Percentiles rank a stretch among this genome's conserved stretches.
Evolutionary conservation across 2,113 vertebrate genomes (phyloP).

Genomic region (Microtus pennsylvanicus): DNA sequence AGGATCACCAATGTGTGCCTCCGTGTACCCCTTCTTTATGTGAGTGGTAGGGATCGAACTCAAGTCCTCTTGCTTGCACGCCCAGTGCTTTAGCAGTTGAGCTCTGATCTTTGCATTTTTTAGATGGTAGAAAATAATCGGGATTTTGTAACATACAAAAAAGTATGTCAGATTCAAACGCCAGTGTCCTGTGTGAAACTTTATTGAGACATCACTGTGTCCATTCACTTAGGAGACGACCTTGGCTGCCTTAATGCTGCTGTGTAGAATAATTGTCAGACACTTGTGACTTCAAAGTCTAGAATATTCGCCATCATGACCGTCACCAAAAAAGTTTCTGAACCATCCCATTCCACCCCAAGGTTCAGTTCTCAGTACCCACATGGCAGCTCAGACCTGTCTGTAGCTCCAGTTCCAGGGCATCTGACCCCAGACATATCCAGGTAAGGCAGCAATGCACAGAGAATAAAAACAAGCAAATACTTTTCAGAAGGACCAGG

Average conservation of each 20-base stretch:
- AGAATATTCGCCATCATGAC: neutral
- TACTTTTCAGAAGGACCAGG: neutral
- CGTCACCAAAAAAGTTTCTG: neutral
- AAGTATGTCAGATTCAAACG: neutral
- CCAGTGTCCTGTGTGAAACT: neutral
- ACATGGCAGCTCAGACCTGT: neutral
- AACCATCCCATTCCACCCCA: too few species aligned
- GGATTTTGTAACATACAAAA: neutral
- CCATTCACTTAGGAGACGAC: accelerated
- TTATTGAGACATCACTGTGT: accelerated
- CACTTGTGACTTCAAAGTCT: neutral
- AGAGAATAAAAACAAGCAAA: neutral
- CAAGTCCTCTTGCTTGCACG: neutral
- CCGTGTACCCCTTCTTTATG: too few species aligned
- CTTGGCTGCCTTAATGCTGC: neutral
- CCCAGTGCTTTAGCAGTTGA: neutral
- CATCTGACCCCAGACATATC: neutral
- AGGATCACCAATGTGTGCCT: too few species aligned
- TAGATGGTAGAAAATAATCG: neutral
- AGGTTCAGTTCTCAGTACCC: neutral
- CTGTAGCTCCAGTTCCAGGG: neutral
- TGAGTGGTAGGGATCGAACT: neutral
- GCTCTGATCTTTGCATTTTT: neutral
- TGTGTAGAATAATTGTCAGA: neutral
- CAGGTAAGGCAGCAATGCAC: neutral